These are phyloP conservation scores for Poeciliopsis retropinna DNA, from an alignment of 2,113 vertebrate species.

Conservation along the genomic window DNA sequence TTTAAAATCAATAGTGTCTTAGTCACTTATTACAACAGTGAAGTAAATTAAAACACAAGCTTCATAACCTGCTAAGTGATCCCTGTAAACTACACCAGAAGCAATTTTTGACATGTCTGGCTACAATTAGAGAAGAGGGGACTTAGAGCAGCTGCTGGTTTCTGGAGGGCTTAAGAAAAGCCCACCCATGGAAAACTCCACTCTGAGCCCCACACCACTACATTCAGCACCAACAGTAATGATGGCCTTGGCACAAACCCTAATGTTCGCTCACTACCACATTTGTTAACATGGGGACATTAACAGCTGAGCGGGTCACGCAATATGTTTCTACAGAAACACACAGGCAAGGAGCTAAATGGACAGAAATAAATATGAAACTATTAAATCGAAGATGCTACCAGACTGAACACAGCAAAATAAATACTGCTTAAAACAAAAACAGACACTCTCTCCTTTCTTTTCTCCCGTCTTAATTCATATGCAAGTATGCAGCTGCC, in stretches of 20 bases:
- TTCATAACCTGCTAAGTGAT: background rate
- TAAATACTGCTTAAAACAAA: background rate
- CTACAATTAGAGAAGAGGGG: background rate
- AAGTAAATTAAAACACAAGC: background rate
- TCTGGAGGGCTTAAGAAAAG: background rate
- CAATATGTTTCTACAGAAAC: background rate
- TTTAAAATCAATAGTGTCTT: too few relatives aligned
- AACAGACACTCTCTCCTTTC: background rate
- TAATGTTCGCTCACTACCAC: constrained; percentile 7
- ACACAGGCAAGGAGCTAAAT: background rate
- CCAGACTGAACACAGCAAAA: background rate
- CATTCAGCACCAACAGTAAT: constrained; percentile 31
- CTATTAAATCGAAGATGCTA: background rate
- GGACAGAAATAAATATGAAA: background rate
- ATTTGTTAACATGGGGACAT: constrained; percentile 29
- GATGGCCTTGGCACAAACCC: constrained; percentile 18
- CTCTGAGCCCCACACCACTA: constrained; percentile 18
- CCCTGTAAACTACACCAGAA: background rate
- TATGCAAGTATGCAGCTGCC: background rate
- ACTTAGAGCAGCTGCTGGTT: constrained; percentile 1
- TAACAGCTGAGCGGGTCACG: constrained; percentile 9
- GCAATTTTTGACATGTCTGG: background rate
- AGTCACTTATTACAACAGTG: background rate
- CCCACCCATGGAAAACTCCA: constrained; percentile 21
- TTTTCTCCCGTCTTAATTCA: background rate